Base-by-base conservation (phyloP, 2,888 invertebrate species). In the Mythimna albipuncta region DNA sequence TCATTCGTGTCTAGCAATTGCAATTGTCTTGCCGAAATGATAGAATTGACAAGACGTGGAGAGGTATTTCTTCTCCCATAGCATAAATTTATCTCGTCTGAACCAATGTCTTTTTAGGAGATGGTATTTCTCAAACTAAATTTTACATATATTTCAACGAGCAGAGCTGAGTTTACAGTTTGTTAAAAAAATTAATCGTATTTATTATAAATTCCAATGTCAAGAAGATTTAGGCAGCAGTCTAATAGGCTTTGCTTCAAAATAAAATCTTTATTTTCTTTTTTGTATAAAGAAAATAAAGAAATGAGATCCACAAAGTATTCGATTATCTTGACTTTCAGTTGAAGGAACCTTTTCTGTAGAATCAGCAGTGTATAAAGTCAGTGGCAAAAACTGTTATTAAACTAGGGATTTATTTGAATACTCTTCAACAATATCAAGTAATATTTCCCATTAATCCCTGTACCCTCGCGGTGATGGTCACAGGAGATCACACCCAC, bases 401-500 rank as follows among this genome's bases (percentile, higher is more conserved):
- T 6, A 21, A 63, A 63, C n/a, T 6, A 44, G 41, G 1, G 47
- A 59, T 41, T 63, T 52, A 47, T n/a, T 64, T 44, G 0, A n/a
- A 32, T 19, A 59, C 9, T 19, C 3, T 44, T 69, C 47, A 21
- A 55, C 6, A 73, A 44, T 35, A 50, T 63, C 59, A n/a, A 52
- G 59, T 64, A 32, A 71, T 41, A 52, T 32, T 35, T 64, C 65
- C 55, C 54, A 81, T 73, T 54, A 32, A 69, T 69, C 57, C 38
- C 32, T 70, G 41, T 59, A 75, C 61, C 64, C n/a, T 69, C 54
- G 75, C 82, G 82, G 85, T 79, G 79, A 73, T 68, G 79, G 77
- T 79, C 75, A 89, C 82, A 89, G 83, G 78, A 77, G 85, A 92
- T 94, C 94, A 94, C 95, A 93, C 94, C 95, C 93, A 93, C 93